phyloP scores from a whole-genome alignment of 2,888 invertebrate species.

The Kuschelorhynchus macadamiae region DNA sequence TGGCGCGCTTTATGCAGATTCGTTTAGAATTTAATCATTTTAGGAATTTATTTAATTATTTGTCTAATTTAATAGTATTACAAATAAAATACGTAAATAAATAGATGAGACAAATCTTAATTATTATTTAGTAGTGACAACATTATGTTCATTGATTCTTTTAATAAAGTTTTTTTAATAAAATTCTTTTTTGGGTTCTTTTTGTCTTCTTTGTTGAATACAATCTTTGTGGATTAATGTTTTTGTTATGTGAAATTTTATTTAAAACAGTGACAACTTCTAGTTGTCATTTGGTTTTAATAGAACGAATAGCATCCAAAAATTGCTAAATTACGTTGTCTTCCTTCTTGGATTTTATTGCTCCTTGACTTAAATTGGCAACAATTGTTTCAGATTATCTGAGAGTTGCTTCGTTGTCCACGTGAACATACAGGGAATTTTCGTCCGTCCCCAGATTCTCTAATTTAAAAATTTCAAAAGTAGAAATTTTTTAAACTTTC shows the following conservation, averaged over 20 bases:
- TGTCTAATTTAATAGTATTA: no score
- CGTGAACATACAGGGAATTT: not conserved
- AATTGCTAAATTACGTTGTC: not conserved
- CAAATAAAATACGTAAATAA: no score
- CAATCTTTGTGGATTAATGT: not conserved
- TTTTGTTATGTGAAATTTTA: conserved; percentile 1
- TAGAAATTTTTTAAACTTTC: no score
- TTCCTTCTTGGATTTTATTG: not conserved
- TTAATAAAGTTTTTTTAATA: not conserved
- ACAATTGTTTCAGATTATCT: conserved; percentile 2
- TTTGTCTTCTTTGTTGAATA: conserved; percentile 5
- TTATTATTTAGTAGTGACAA: not conserved
- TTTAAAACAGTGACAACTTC: not conserved
- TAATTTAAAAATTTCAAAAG: no score
- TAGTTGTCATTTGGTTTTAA: not conserved
- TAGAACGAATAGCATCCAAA: not conserved
- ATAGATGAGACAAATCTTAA: no score
- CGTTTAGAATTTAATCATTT: no score
- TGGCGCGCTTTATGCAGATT: no score
- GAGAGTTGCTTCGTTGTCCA: not conserved
- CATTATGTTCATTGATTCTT: not conserved
- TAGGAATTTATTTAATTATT: no score
- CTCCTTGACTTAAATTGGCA: not conserved
- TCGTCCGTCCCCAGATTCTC: no score
- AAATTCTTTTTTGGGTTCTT: not conserved